Evolutionary conservation across 2,113 vertebrate species (phyloP).

Genomic region (Sminthopsis crassicaudata): DNA sequence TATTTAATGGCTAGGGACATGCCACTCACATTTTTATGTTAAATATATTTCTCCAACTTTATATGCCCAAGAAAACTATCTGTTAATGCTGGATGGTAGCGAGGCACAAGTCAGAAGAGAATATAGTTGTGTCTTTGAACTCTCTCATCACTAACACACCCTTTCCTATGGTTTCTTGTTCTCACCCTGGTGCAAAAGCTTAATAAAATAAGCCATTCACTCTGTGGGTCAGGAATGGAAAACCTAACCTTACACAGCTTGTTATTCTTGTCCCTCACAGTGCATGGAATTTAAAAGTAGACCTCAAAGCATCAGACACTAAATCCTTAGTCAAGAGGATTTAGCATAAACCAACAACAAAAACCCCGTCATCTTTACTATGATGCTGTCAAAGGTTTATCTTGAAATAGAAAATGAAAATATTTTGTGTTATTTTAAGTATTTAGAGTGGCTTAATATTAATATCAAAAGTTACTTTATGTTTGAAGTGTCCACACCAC

Average conservation of each 20-base stretch:
- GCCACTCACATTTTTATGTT: not conserved
- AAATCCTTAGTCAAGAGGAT: constrained; percentile 17
- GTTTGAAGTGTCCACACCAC: constrained; percentile 18
- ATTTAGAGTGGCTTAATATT: constrained; percentile 12
- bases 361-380: constrained; percentile 47
- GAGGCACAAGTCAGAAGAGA: not conserved
- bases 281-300: constrained; percentile 28
- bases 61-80: not conserved
- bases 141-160: constrained; percentile 28
- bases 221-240: constrained; percentile 8
- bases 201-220: constrained; percentile 76
- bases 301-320: not conserved
- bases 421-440: constrained; percentile 30
- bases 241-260: constrained; percentile 5
- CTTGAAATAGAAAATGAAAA: constrained; percentile 54
- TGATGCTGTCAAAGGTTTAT: constrained; percentile 57
- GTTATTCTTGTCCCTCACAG: constrained; percentile 66
- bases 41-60: not conserved
- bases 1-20: not conserved
- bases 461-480: constrained; percentile 12
- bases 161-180: constrained; percentile 46
- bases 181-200: constrained; percentile 12
- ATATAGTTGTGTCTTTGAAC: not conserved
- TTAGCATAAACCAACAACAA: not conserved
- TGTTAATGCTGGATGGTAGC: not conserved